Evolutionary conservation across 2,888 invertebrate species (phyloP).

Genomic region (Cecidostiba fungosa): DNA sequence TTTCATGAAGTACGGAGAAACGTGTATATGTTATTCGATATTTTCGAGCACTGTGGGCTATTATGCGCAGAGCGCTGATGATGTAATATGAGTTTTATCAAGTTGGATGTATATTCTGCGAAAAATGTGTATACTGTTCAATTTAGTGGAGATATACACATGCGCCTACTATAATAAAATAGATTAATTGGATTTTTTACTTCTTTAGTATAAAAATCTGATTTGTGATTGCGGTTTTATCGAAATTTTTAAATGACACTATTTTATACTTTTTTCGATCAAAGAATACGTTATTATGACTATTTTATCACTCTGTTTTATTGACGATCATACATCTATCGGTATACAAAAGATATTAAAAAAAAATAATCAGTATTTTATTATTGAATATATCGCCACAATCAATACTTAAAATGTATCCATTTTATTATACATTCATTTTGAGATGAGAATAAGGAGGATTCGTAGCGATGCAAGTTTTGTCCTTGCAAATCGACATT

Average conservation of each 20-base stretch:
- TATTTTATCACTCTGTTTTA: too few species aligned
- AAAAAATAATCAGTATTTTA: too few species aligned
- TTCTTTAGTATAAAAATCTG: too few species aligned
- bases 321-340: too few species aligned
- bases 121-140: not conserved
- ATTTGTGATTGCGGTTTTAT: too few species aligned
- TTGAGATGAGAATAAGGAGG: constrained; percentile 1
- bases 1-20: not conserved
- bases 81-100: not conserved
- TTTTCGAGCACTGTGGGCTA: not conserved
- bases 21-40: not conserved
- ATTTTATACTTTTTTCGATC: too few species aligned
- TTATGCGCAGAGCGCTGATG: not conserved
- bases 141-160: not conserved
- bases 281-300: too few species aligned
- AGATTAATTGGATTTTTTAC: not conserved
- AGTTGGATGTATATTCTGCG: not conserved
- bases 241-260: too few species aligned
- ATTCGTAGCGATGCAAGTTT: constrained; percentile 66
- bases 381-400: too few species aligned
- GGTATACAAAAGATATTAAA: too few species aligned
- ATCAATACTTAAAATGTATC: too few species aligned
- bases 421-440: too few species aligned
- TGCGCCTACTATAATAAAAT: not conserved
- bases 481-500: constrained; percentile 69